Evolutionary conservation across 2,888 invertebrate species (phyloP).

Genomic region (Pyrochroa serraticornis): DNA sequence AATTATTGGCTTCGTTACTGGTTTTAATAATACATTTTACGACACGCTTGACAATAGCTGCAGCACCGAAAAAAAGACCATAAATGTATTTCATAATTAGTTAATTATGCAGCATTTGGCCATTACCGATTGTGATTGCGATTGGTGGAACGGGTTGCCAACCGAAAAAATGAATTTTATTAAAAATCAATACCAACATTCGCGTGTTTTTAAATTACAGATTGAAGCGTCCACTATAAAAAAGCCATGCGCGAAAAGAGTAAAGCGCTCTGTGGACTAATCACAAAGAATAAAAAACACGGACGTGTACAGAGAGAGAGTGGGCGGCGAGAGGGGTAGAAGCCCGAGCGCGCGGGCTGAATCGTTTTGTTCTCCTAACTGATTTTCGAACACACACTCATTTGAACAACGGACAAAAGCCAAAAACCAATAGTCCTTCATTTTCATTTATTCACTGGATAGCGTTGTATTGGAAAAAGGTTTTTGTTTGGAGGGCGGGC

Average conservation of each 20-base stretch:
- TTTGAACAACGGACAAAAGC: conserved; percentile 59
- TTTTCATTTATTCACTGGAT: conserved; percentile 60
- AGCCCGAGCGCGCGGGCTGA: conserved; percentile 27
- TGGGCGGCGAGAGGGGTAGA: conserved; percentile 26
- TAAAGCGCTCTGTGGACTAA: conserved; percentile 58
- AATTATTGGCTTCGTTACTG: conserved; percentile 42
- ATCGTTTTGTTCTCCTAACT: conserved; percentile 59
- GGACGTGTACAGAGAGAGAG: conserved; percentile 50
- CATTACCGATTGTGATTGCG: conserved; percentile 57
- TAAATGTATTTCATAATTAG: conserved; percentile 58
- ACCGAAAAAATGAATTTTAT: conserved; percentile 61
- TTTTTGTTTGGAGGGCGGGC: conserved; percentile 55
- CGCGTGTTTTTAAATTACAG: conserved; percentile 60
- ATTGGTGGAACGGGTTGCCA: conserved; percentile 58
- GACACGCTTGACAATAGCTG: conserved; percentile 44
- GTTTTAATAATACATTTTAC: conserved; percentile 48
- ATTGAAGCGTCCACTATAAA: conserved; percentile 58
- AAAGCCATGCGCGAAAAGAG: conserved; percentile 60
- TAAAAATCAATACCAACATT: conserved; percentile 60
- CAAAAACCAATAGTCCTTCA: conserved; percentile 61
- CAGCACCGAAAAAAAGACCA: conserved; percentile 48
- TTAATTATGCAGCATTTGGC: conserved; percentile 58
- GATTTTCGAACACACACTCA: conserved; percentile 56
- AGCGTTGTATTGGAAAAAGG: conserved; percentile 59
- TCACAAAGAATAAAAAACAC: conserved; percentile 59